Conservation (phyloP, 1,140 invertebrate species). For the Zaprionus taronus region DNA sequence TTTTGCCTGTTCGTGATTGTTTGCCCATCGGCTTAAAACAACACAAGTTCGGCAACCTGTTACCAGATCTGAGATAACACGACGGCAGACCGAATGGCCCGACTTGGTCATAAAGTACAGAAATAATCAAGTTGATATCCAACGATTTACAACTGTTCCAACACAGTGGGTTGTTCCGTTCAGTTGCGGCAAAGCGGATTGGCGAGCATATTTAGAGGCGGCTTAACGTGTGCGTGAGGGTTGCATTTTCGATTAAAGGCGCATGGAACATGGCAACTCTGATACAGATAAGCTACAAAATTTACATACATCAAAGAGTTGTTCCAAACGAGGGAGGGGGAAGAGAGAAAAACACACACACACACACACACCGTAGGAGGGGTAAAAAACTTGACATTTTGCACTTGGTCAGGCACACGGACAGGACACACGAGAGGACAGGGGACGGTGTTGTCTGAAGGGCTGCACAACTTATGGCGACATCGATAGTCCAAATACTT, state of each 20-base stretch:
- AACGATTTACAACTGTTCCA: conserved; percentile 51
- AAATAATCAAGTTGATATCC: conserved; percentile 63
- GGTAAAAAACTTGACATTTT: conserved; percentile 74
- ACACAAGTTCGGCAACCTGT: conserved; percentile 47
- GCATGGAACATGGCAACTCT: conserved; percentile 43
- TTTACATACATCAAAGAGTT: conserved; percentile 74
- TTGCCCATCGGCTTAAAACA: conserved; percentile 37
- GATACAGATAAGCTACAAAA: conserved; percentile 64
- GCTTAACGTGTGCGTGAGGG: conserved; percentile 56
- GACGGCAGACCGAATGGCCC: conserved; percentile 5
- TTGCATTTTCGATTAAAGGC: conserved; percentile 73
- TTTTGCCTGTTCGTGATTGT: conserved; percentile 21
- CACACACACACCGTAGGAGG: conserved; percentile 20
- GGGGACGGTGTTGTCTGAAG: conserved; percentile 57
- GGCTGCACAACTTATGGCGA: conserved; percentile 76
- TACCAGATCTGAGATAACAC: conserved; percentile 45
- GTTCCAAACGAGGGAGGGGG: background rate
- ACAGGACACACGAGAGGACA: conserved; percentile 43
- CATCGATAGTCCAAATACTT: conserved; percentile 79
- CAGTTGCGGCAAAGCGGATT: conserved; percentile 50
- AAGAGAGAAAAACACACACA: conserved; percentile 22
- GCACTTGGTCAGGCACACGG: conserved; percentile 73
- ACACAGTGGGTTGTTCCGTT: background rate
- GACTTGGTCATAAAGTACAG: conserved; percentile 45
- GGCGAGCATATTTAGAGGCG: conserved; percentile 53